Conservation (phyloP, 2,888 invertebrate species). For the Eupithecia tripunctaria region DNA sequence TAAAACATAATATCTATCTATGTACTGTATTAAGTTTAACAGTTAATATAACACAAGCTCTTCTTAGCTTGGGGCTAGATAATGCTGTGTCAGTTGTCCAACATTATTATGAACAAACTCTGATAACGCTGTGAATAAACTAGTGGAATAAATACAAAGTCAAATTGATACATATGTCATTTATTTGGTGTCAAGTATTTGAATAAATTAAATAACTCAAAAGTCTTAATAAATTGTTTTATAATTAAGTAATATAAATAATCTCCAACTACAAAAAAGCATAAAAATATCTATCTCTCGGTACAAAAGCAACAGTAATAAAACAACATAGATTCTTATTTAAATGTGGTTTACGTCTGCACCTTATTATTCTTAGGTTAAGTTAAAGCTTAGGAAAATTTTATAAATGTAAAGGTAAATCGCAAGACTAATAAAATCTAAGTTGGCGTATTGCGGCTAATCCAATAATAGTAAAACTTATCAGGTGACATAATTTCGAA, state of each 20-base stretch:
- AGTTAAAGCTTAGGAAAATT: background rate
- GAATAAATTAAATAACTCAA: background rate
- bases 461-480: background rate
- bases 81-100: too few relatives aligned
- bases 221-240: background rate
- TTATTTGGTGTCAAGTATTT: conserved; percentile 23
- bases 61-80: too few relatives aligned
- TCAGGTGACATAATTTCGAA: conserved; percentile 2
- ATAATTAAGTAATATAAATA: background rate
- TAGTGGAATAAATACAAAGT: background rate
- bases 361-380: background rate
- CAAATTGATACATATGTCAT: conserved; percentile 4
- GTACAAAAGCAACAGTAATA: background rate
- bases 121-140: background rate
- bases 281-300: background rate
- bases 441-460: background rate
- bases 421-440: background rate
- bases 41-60: too few relatives aligned
- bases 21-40: too few relatives aligned
- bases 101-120: background rate
- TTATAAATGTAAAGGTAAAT: conserved; percentile 15
- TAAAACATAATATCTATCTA: too few relatives aligned
- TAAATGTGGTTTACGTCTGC: background rate
- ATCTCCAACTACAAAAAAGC: background rate
- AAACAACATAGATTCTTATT: background rate